Conservation (phyloP, 2,888 invertebrate genomes). For the Megamerina dolium region DNA sequence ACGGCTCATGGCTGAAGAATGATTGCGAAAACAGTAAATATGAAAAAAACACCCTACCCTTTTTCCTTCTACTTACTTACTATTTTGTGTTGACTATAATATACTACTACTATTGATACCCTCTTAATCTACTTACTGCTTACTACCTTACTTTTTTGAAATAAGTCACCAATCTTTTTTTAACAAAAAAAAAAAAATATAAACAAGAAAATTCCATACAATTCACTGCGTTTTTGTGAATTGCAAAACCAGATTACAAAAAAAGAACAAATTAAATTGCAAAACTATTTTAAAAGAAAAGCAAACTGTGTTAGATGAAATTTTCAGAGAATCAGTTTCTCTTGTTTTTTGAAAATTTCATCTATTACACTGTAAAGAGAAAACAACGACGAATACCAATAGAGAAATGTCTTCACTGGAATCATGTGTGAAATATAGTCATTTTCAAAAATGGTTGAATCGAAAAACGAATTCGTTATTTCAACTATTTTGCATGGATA, state of each 20-base stretch:
- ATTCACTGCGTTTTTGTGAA: conserved; percentile 50
- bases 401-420: conserved; percentile 29
- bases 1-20: no score
- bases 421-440: conserved; percentile 44
- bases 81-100: neutral
- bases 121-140: neutral
- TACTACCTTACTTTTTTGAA: neutral
- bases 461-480: conserved; percentile 25
- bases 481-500: conserved; percentile 48
- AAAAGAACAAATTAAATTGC: conserved; percentile 8
- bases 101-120: neutral
- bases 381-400: neutral
- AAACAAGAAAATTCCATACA: conserved; percentile 25
- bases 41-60: no score
- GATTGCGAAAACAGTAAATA: no score
- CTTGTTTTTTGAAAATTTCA: conserved; percentile 17
- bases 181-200: no score
- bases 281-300: neutral
- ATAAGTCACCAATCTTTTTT: neutral
- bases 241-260: conserved; percentile 46
- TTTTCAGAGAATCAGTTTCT: conserved; percentile 6
- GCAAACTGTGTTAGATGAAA: conserved; percentile 1
- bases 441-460: conserved; percentile 14
- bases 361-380: conserved; percentile 7
- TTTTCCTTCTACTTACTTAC: neutral